phyloP scores from a whole-genome alignment of 2,113 vertebrate species.

The Campylomormyrus tamandua region DNA sequence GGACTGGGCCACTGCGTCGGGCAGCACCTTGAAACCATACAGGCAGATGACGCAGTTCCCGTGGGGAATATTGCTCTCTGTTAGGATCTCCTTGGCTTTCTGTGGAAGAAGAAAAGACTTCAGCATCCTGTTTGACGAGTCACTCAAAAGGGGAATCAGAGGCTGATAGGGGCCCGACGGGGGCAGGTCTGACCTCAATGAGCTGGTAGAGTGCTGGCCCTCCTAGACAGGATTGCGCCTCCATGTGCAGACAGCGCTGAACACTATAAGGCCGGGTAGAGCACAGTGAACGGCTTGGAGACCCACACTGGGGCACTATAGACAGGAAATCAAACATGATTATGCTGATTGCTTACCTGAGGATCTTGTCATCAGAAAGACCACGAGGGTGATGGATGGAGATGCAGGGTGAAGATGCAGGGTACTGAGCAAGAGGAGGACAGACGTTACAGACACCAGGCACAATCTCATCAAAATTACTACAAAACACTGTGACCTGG shows the following conservation, averaged over 20 bases:
- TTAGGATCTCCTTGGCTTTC: constrained; percentile 97
- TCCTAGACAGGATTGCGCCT: constrained; percentile 59
- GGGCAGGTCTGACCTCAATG: constrained; percentile 53
- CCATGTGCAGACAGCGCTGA: constrained; percentile 52
- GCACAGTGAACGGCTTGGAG: neutral
- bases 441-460: neutral
- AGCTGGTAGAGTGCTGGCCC: constrained; percentile 65
- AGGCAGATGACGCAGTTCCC: constrained; percentile 93
- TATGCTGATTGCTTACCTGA: constrained; percentile 60
- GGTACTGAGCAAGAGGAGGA: constrained; percentile 43
- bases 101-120: constrained; percentile 36
- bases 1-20: neutral
- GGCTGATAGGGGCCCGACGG: neutral
- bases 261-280: constrained; percentile 41
- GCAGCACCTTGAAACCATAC: constrained; percentile 78
- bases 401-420: constrained; percentile 55
- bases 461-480: neutral
- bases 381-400: constrained; percentile 79
- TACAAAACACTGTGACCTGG: neutral
- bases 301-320: neutral
- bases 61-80: constrained; percentile 90
- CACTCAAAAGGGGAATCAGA: neutral
- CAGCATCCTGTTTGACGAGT: neutral
- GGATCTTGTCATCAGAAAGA: constrained; percentile 88
- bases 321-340: neutral